These are phyloP conservation scores for Helicorthomorpha holstii DNA, from an alignment of 1,140 invertebrate species.

Conservation along the genomic window DNA sequence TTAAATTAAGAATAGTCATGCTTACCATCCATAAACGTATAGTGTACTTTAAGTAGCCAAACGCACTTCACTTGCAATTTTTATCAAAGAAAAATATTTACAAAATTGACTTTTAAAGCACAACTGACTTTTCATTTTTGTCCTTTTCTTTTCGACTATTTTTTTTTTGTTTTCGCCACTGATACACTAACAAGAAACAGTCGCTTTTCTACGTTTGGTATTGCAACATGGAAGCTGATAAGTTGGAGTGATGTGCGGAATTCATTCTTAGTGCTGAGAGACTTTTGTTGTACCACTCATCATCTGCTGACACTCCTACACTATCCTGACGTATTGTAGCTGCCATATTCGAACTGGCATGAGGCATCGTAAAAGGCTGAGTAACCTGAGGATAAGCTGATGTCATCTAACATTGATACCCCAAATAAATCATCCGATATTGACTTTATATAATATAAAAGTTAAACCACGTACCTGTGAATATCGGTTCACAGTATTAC, in stretches of 20 bases:
- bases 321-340: conserved; percentile 73
- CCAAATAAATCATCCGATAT: background rate
- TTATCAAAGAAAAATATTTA: too few species aligned
- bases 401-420: conserved; percentile 41
- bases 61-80: too few species aligned
- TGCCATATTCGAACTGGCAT: conserved; percentile 63
- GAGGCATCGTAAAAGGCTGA: conserved; percentile 85
- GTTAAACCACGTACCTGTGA: conserved; percentile 39
- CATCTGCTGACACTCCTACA: conserved; percentile 71
- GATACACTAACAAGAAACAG: too few species aligned
- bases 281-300: conserved; percentile 98
- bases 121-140: too few species aligned
- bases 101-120: too few species aligned
- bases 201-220: conserved; percentile 92
- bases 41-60: too few species aligned
- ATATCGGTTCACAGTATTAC: conserved; percentile 69
- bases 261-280: conserved; percentile 93
- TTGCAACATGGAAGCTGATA: conserved; percentile 79
- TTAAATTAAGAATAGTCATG: too few species aligned
- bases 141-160: too few species aligned
- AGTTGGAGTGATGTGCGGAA: conserved; percentile 71
- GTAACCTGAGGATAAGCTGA: conserved; percentile 78
- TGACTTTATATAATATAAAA: background rate
- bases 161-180: too few species aligned
- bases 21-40: too few species aligned